These are phyloP conservation scores for Venusia cambrica DNA, from an alignment of 2,888 invertebrate genomes.

Conservation along the genomic window DNA sequence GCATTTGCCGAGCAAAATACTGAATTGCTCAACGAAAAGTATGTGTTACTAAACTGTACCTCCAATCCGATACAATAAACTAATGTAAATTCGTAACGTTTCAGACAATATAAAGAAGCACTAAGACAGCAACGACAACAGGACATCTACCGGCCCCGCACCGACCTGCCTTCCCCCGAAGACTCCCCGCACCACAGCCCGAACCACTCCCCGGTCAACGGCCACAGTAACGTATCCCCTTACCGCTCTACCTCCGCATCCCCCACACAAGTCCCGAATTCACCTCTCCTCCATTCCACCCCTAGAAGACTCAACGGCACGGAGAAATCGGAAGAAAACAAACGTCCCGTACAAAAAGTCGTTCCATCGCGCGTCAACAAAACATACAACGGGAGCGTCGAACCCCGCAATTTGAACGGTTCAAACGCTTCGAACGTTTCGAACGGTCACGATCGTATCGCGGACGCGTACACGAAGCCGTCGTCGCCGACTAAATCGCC, in stretches of 20 bases:
- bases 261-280: conserved; percentile 64
- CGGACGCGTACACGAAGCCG: conserved; percentile 83
- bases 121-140: conserved; percentile 91
- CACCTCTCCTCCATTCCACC: conserved; percentile 73
- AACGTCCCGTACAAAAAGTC: conserved; percentile 89
- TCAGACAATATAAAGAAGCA: conserved; percentile 94
- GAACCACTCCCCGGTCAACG: conserved; percentile 74
- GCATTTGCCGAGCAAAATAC: too few relatives aligned
- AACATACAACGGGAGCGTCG: conserved; percentile 72
- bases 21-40: too few relatives aligned
- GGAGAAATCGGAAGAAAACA: conserved; percentile 73
- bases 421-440: too few relatives aligned
- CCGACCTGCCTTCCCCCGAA: conserved; percentile 80
- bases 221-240: conserved; percentile 80
- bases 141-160: conserved; percentile 87
- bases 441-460: too few relatives aligned
- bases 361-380: conserved; percentile 85
- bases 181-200: conserved; percentile 78
- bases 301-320: conserved; percentile 67
- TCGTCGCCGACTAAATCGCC: conserved; percentile 84
- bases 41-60: conserved; percentile 27
- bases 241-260: conserved; percentile 62
- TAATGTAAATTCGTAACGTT: conserved; percentile 37
- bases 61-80: not conserved
- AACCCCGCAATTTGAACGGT: conserved; percentile 58